phyloP scores from a whole-genome alignment of 2,113 vertebrate genomes.

The Halichoerus grypus region DNA sequence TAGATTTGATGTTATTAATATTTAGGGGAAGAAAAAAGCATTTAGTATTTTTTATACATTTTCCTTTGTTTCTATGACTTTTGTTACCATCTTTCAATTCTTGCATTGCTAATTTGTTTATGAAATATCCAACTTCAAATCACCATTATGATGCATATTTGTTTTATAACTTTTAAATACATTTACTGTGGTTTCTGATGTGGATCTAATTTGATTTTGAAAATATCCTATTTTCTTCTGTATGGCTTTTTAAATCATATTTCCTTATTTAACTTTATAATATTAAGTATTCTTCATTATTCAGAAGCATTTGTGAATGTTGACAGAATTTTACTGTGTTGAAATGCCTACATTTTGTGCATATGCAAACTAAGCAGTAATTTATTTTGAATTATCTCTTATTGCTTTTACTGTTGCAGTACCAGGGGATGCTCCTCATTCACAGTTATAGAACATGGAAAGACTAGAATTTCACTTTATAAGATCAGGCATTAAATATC shows the following conservation, averaged over 20 bases:
- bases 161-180: neutral
- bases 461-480: neutral
- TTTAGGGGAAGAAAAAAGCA: neutral
- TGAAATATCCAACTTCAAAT: neutral
- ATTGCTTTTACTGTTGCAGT: neutral
- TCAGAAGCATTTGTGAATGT: conserved; percentile 2
- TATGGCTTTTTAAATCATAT: neutral
- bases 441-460: neutral
- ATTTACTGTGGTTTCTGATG: neutral
- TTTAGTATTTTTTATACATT: neutral
- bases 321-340: neutral
- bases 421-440: neutral
- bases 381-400: neutral
- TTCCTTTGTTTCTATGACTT: neutral
- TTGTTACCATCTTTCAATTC: neutral
- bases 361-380: neutral
- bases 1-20: neutral
- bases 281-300: neutral
- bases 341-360: neutral
- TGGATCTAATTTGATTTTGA: conserved; percentile 22
- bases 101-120: neutral
- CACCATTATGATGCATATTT: neutral
- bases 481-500: neutral
- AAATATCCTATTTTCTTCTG: neutral
- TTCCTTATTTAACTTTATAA: neutral